Conservation (phyloP, 2,888 invertebrate species). For the Diaprepes abbreviatus region DNA sequence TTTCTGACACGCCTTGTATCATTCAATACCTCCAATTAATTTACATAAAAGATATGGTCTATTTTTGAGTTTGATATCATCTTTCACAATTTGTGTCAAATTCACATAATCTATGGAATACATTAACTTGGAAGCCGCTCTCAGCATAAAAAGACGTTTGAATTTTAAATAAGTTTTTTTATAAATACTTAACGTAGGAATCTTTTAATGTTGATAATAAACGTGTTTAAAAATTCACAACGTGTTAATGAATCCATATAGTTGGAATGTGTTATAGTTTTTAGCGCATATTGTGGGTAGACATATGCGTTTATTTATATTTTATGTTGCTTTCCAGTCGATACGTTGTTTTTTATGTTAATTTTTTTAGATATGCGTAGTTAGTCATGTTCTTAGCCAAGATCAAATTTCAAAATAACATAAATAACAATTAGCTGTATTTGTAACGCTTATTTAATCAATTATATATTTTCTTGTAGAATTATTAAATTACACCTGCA, state of each 20-base stretch:
- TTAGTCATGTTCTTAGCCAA: too few species aligned
- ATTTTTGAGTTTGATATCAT: conserved; percentile 37
- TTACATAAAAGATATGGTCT: conserved; percentile 32
- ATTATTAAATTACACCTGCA: too few species aligned
- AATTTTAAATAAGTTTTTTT: conserved; percentile 27
- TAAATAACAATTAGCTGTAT: too few species aligned
- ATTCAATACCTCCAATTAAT: not conserved
- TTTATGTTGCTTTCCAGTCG: too few species aligned
- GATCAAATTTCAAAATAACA: too few species aligned
- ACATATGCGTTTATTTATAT: conserved; percentile 17
- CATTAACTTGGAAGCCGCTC: conserved; percentile 18
- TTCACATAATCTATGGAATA: conserved; percentile 33
- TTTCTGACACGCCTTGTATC: conserved; percentile 2
- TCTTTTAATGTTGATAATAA: conserved; percentile 36
- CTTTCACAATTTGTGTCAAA: conserved; percentile 45
- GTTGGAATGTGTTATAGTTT: conserved; percentile 24
- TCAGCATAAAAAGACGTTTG: not conserved
- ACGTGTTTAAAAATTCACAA: conserved; percentile 20
- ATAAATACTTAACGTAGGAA: conserved; percentile 5
- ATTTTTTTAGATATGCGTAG: too few species aligned
- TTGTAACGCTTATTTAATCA: too few species aligned
- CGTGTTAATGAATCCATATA: conserved; percentile 41
- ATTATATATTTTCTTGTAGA: too few species aligned
- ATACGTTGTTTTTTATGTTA: too few species aligned
- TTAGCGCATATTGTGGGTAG: conserved; percentile 29